phyloP scores from a whole-genome alignment of 2,113 vertebrate genomes.

The Benitochromis conjunctus region DNA sequence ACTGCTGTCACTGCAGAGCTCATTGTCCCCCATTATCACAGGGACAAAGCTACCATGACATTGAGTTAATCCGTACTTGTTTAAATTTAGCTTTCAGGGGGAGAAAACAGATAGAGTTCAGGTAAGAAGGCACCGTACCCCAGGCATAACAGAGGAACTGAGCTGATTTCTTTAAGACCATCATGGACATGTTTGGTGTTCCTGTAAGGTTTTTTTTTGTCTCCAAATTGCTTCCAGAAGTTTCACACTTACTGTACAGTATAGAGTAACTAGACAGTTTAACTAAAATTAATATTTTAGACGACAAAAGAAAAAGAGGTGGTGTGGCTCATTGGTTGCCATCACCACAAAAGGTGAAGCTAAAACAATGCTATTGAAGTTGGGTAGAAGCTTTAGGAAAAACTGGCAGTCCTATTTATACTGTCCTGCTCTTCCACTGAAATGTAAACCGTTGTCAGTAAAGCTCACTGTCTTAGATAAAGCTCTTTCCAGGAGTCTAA shows the following conservation, averaged over 20 bases:
- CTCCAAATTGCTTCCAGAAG: neutral
- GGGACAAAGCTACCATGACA: slow-evolving; percentile 66
- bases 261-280: neutral
- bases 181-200: neutral
- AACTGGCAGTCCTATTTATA: neutral
- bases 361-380: neutral
- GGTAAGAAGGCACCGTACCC: slow-evolving; percentile 1
- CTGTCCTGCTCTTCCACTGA: neutral
- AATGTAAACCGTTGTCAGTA: neutral
- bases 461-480: neutral
- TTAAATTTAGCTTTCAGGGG: slow-evolving; percentile 46
- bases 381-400: neutral
- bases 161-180: slow-evolving; percentile 29
- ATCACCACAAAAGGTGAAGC: neutral
- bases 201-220: neutral
- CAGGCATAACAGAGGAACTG: neutral
- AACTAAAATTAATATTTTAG: neutral
- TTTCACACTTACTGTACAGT: neutral
- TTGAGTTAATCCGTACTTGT: slow-evolving; percentile 59
- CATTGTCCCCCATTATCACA: slow-evolving; percentile 49
- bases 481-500: neutral
- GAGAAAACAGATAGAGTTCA: slow-evolving; percentile 52
- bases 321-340: neutral
- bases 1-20: slow-evolving; percentile 47
- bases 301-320: neutral